phyloP scores from a whole-genome alignment of 2,113 vertebrate species.

The Chloebia gouldiae region DNA sequence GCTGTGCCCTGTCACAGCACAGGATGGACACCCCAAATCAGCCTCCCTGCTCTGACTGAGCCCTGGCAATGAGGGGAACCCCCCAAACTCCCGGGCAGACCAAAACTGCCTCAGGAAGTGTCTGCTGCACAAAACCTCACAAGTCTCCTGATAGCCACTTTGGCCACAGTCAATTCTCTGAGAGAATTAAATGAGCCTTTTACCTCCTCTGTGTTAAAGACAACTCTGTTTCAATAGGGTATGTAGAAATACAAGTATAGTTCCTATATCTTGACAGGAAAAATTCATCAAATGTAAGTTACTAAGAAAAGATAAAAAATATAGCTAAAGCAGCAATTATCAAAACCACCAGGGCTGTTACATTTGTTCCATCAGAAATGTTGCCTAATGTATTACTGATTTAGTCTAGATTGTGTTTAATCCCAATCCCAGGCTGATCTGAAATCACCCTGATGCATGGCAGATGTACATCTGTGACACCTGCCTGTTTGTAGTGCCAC shows the following conservation, averaged over 20 bases:
- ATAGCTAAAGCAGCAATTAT: background rate
- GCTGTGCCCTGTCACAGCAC: background rate
- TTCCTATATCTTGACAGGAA: background rate
- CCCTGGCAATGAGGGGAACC: background rate
- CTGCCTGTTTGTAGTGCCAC: background rate
- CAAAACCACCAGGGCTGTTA: accelerated
- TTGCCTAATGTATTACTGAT: background rate
- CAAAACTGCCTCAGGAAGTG: background rate
- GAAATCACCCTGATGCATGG: background rate
- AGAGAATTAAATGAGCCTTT: background rate
- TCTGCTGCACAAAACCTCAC: background rate
- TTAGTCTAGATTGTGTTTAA: background rate
- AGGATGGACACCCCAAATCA: background rate
- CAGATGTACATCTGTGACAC: background rate
- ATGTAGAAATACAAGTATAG: background rate
- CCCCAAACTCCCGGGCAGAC: background rate
- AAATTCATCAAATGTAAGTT: background rate
- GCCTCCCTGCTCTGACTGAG: background rate
- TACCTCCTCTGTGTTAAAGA: background rate
- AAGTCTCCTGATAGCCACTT: background rate
- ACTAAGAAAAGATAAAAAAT: background rate
- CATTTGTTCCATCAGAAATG: background rate
- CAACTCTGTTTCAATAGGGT: accelerated
- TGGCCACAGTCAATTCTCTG: background rate
- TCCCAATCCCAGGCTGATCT: background rate